A percentile compares a stretch with the other conserved stretches of the same genome.
These are phyloP conservation scores for Carposina sasakii DNA, from an alignment of 1,140 invertebrate genomes.

Conservation along the genomic window DNA sequence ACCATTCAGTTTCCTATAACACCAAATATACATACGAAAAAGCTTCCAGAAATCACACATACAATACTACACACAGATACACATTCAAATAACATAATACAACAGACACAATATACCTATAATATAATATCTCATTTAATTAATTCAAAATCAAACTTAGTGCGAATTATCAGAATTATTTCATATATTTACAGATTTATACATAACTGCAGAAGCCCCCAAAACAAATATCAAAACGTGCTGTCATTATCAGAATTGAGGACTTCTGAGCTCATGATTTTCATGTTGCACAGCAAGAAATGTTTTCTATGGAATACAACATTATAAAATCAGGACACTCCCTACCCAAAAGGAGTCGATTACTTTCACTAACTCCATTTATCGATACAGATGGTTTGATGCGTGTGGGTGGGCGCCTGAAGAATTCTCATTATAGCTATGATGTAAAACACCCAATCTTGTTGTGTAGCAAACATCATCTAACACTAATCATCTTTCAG, in stretches of 20 bases:
- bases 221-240: too few relatives aligned
- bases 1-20: background rate
- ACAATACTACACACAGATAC: background rate
- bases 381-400: background rate
- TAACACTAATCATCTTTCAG: constrained; percentile 15
- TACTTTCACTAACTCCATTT: constrained; percentile 3
- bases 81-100: background rate
- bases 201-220: too few relatives aligned
- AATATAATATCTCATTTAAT: too few relatives aligned
- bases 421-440: constrained; percentile 8
- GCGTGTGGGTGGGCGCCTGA: background rate
- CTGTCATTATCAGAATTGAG: too few relatives aligned
- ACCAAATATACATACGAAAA: background rate
- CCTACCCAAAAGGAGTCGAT: too few relatives aligned
- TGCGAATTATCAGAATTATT: background rate
- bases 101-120: too few relatives aligned
- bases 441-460: constrained; percentile 17
- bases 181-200: too few relatives aligned
- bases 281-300: too few relatives aligned
- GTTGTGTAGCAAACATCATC: constrained; percentile 16
- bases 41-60: background rate
- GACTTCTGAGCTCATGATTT: too few relatives aligned
- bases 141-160: background rate
- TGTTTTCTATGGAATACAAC: too few relatives aligned
- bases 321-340: too few relatives aligned